Evolutionary conservation across 2,888 invertebrate species (phyloP), one percentile per base, ranked within the genome.

Genomic region (Leptinotarsa juncta): DNA sequence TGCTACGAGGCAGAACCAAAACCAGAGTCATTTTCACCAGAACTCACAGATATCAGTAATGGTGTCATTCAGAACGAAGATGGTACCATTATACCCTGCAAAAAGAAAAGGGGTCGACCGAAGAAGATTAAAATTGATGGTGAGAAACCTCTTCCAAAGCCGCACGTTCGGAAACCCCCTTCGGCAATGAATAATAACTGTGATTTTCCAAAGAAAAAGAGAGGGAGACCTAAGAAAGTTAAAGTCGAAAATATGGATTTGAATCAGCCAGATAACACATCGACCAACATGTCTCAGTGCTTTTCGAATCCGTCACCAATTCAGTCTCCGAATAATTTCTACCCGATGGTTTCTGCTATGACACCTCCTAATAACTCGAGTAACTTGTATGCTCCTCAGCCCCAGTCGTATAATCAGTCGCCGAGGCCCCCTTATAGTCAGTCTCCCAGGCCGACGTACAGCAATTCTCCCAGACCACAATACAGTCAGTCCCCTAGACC

Each of bases 61-160:
- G 88, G 88, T 84, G 87, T 88, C 85, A 88, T 88, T 79, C 89
- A 89, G 87, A 89, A 91, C 71, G 91, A 91, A 84, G 92, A 92
- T 87, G 91, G 91, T 81, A 91, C 91, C 69, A 90, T 91, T 84
- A 89, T 93, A 77, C 93, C 94, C 0, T 93, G 94, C 66, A 96
- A 96, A 89, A 96, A 96, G 90, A 96, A 96, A 87, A 90, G 96
- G n/a, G 96, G 96, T 1, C 89, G 96, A n/a, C 96, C 96, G 76
- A 96, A 96, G 89, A 96, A 96, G 88, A 92, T 94, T 42, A 94
- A 93, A 85, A 91, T 91, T 84, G 94, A 92, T 85, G 93, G 91
- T 48, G 93, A 90, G 86, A 92, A 91, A 76, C 91, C 91, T 65
- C 89, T 91, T 14, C 86, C 89, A 18, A 90, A 90, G 65, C 86